Percentiles rank a stretch among this genome's conserved stretches.
phyloP scores from a whole-genome alignment of 1,140 invertebrate genomes.

The Anthonomus grandis region DNA sequence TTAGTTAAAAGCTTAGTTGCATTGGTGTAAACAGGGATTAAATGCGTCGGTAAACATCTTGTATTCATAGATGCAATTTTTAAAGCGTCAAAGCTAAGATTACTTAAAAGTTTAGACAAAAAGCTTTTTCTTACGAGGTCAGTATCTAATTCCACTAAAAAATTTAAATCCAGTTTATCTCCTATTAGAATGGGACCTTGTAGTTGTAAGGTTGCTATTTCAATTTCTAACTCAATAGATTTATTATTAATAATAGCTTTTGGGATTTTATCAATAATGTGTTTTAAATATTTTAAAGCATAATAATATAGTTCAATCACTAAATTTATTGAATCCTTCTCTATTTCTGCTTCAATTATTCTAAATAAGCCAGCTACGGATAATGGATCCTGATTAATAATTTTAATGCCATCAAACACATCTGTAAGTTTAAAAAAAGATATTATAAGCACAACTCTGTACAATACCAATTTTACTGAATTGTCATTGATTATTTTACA shows the following conservation, averaged over 20 bases:
- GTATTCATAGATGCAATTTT: constrained; percentile 6
- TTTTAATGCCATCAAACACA: constrained; percentile 20
- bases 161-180: too few relatives aligned
- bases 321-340: constrained; percentile 9
- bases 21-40: too few relatives aligned
- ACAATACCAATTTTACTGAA: background rate
- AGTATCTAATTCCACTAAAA: background rate
- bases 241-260: constrained; percentile 1
- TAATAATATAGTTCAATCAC: constrained; percentile 14
- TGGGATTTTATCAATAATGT: background rate
- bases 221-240: constrained; percentile 8
- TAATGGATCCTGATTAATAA: constrained; percentile 16
- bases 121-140: constrained; percentile 3
- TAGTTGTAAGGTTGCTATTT: constrained; percentile 7
- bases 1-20: too few relatives aligned
- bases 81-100: constrained; percentile 6
- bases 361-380: constrained; percentile 6
- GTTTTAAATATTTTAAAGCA: constrained; percentile 12
- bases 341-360: constrained; percentile 10
- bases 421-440: constrained; percentile 18
- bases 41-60: too few relatives aligned
- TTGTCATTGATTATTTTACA: constrained; percentile 6
- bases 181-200: background rate
- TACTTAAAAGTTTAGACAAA: constrained; percentile 3
- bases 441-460: constrained; percentile 11